Conservation (phyloP, 2,888 invertebrate species). For the Melinopterus prodromus region DNA sequence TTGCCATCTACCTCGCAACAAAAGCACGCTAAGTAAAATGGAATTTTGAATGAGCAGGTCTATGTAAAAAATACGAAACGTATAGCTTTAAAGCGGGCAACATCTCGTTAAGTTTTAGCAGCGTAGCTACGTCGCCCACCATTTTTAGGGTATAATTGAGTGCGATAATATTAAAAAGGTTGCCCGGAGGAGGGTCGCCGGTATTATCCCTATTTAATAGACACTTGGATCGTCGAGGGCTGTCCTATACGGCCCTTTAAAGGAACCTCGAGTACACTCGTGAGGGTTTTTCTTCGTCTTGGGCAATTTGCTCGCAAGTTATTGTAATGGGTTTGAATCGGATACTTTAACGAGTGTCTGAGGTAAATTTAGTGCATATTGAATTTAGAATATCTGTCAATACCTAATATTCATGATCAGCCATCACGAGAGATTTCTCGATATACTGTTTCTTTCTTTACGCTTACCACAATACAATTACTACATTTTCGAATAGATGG, state of each 20-base stretch:
- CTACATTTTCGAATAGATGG: no score
- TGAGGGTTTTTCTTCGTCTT: neutral
- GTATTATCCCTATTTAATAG: conserved; percentile 24
- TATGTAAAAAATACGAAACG: neutral
- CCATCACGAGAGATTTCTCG: neutral
- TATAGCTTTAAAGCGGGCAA: neutral
- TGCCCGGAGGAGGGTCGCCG: neutral
- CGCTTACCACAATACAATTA: no score
- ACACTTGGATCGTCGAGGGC: conserved; percentile 21
- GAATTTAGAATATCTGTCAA: neutral
- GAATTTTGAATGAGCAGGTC: neutral
- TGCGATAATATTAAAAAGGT: neutral
- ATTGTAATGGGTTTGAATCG: neutral
- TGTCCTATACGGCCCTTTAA: conserved; percentile 20
- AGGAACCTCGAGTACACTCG: conserved; percentile 21
- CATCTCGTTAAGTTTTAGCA: neutral
- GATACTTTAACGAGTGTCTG: neutral
- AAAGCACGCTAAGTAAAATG: neutral
- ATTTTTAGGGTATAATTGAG: neutral
- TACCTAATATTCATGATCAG: neutral
- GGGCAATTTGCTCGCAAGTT: neutral
- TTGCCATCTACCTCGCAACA: neutral
- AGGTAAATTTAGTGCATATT: neutral
- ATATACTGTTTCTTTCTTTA: neutral
- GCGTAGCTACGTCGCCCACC: neutral